Conservation (phyloP, 2,888 invertebrate species). For the Ormyrus labotus region DNA sequence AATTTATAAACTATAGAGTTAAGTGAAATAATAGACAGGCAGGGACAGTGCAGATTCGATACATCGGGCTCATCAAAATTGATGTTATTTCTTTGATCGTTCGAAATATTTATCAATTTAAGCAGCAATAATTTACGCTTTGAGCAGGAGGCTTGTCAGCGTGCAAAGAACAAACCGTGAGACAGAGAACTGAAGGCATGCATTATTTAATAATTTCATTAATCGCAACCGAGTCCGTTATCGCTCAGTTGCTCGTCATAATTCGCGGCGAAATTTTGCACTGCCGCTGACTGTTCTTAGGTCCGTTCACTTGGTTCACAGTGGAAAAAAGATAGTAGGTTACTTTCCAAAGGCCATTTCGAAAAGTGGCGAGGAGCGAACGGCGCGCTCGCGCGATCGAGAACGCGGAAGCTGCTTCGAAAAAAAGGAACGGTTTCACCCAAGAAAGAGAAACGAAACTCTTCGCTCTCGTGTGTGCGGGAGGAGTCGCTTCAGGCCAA, state of each 20-base stretch:
- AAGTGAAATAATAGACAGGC: too few species aligned
- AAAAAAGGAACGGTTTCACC: constrained; percentile 51
- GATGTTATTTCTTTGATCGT: not conserved
- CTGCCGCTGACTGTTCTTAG: not conserved
- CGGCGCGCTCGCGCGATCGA: constrained; percentile 17
- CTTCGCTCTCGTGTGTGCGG: constrained; percentile 33
- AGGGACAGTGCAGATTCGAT: not conserved
- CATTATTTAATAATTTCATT: constrained; percentile 14
- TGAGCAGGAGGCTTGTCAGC: too few species aligned
- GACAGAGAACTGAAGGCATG: not conserved
- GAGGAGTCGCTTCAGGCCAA: constrained; percentile 51
- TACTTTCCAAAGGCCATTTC: constrained; percentile 48
- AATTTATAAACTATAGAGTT: not conserved
- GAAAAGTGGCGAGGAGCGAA: constrained; percentile 19
- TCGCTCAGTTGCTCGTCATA: not conserved
- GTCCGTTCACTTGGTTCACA: not conserved
- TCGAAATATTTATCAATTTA: not conserved
- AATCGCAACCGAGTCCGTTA: not conserved
- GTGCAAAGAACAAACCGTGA: too few species aligned
- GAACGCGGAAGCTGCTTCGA: constrained; percentile 54
- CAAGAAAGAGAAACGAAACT: constrained; percentile 52
- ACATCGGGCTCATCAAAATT: not conserved
- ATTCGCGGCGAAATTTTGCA: not conserved
- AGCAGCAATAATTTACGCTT: too few species aligned
- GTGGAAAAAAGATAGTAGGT: constrained; percentile 25